A percentile compares a stretch with the other conserved stretches of the same genome.
Evolutionary conservation across 2,797 vertebrate genomes (phyloP).

Genomic region (Streptopelia turtur): DNA sequence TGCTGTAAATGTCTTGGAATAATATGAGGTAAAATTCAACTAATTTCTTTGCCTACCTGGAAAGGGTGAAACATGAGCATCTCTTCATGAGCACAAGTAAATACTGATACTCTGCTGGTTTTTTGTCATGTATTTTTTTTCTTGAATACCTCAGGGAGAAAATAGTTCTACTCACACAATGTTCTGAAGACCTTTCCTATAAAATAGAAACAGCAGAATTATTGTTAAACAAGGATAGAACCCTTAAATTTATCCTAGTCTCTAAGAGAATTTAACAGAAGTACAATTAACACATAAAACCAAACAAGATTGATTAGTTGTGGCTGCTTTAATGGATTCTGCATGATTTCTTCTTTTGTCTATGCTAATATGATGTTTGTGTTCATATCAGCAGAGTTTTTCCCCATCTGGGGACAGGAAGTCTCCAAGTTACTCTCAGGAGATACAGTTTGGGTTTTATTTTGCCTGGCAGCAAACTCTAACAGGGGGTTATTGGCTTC

Average conservation of each 20-base stretch:
- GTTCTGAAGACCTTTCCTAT: not conserved
- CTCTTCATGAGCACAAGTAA: constrained; percentile 14
- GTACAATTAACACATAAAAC: not conserved
- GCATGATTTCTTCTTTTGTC: constrained; percentile 49
- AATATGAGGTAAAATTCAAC: not conserved
- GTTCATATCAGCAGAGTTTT: constrained; percentile 19
- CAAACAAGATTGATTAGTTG: constrained; percentile 25
- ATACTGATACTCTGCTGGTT: not conserved
- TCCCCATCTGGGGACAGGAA: constrained; percentile 8
- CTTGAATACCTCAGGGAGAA: not conserved
- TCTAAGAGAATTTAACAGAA: constrained; percentile 28
- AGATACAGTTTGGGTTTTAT: not conserved
- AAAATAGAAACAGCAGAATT: not conserved
- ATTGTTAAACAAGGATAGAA: not conserved
- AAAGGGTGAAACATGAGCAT: constrained; percentile 7
- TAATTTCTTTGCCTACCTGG: not conserved
- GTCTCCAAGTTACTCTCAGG: not conserved
- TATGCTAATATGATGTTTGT: constrained; percentile 21
- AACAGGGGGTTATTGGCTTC: not conserved
- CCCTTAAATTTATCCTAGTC: not conserved
- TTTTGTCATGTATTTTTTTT: constrained; percentile 11
- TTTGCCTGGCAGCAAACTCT: not conserved
- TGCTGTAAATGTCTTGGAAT: not conserved
- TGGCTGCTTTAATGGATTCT: constrained; percentile 56
- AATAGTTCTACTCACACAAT: not conserved